Evolutionary conservation across 2,113 vertebrate species (phyloP), one percentile per base, ranked within the genome.

Genomic region (Campylorhamphus procurvoides): DNA sequence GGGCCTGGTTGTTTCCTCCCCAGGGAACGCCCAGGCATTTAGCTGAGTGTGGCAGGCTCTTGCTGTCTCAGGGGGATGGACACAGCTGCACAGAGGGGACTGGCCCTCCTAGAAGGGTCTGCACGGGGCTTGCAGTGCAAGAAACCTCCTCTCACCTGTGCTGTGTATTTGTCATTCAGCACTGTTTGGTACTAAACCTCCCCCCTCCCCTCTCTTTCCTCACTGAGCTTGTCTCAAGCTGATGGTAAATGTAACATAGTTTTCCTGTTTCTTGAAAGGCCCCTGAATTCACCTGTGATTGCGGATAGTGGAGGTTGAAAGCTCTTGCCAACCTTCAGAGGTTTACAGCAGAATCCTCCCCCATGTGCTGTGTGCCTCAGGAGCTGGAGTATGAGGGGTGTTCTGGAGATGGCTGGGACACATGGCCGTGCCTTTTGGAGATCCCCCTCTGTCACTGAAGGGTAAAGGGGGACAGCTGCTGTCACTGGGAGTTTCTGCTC

Each of bases 321-420:
- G 28, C 50, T 75, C 50, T 77, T 74, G 31, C 24, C 58, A 31
- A 0, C 14, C 46, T 35, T 74, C 24, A 59, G 90, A 77, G 50
- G 11, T 60, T 69, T 31, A 81, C 1, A 74, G 59, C n/a, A 81
- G 69, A 84, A 69, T 77, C 68, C 19, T 87, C 50, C 31, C 1
- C 0, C 2, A 0, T 9, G 17, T 1, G 9, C 60, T 53, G 0
- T 28, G 42, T 12, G 12, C 33, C 50, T n/a, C 22, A 55, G 55
- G 69, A 35, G 27, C 12, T n/a, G 39, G 55, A 59, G 20, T 50
- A 6, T 25, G 50, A 63, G 16, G 19, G 12, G 7, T 25, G 18
- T 77, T 64, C 35, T 76, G 72, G 35, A 46, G 28, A 37, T 53
- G 73, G 50, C 81, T 78, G 49, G 22, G 87, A 62, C 49, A 68